phyloP scores from a whole-genome alignment of 2,888 invertebrate species.

The Philaethria dido region DNA sequence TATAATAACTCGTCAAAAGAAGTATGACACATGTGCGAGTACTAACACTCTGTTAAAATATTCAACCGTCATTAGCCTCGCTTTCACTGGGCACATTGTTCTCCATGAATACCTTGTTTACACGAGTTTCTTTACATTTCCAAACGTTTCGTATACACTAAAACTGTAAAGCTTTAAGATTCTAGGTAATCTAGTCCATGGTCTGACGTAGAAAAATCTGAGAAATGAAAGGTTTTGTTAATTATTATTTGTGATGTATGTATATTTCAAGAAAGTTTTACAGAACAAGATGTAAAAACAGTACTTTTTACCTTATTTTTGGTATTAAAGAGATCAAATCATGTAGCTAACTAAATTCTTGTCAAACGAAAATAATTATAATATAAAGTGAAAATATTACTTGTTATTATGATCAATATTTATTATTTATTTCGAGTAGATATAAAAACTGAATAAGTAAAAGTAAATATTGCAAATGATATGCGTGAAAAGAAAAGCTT shows the following conservation, averaged over 20 bases:
- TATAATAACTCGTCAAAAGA: background rate
- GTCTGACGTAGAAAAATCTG: conserved; percentile 12
- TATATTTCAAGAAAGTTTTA: background rate
- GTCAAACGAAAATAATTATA: no score
- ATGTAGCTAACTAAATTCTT: no score
- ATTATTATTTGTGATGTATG: background rate
- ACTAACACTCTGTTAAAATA: conserved; percentile 54
- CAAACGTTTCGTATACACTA: conserved; percentile 21
- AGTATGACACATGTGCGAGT: conserved; percentile 30
- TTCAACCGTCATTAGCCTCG: conserved; percentile 67
- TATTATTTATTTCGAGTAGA: no score
- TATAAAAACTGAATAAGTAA: no score
- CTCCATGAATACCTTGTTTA: conserved; percentile 40
- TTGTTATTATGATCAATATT: no score
- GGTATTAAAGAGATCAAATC: no score
- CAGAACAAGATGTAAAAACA: background rate
- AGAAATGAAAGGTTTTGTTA: background rate
- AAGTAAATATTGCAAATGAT: no score
- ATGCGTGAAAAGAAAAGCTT: no score
- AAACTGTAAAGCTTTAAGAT: conserved; percentile 17
- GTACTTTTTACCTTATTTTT: no score
- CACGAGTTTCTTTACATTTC: conserved; percentile 34
- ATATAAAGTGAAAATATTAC: no score
- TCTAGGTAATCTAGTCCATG: conserved; percentile 3
- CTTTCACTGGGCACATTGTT: conserved; percentile 49